These are phyloP conservation scores for Thunnus albacares DNA, from an alignment of 2,797 vertebrate species.

Conservation along the genomic window DNA sequence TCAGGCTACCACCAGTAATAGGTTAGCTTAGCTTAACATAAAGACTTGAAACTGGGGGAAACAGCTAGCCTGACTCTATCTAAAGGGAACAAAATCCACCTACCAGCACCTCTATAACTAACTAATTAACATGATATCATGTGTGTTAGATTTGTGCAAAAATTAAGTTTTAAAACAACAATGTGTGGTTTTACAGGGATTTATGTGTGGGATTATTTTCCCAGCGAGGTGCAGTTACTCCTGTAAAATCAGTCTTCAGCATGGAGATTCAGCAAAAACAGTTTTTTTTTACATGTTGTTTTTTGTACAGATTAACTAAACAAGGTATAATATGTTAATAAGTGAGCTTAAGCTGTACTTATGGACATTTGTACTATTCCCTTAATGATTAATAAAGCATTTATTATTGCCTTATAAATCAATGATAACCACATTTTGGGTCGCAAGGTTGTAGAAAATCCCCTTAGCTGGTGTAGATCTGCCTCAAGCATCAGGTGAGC, in stretches of 20 bases:
- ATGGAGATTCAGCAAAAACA: no score
- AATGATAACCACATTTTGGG: background rate
- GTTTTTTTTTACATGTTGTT: background rate
- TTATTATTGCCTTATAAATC: conserved; percentile 5
- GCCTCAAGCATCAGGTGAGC: background rate
- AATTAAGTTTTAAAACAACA: no score
- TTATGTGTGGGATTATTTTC: background rate
- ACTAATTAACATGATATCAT: no score
- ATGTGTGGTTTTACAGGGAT: no score
- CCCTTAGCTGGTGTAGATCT: background rate
- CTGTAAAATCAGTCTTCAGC: no score
- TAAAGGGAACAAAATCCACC: no score
- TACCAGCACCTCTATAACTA: no score
- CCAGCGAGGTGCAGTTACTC: background rate
- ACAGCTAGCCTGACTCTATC: no score
- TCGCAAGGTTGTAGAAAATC: background rate
- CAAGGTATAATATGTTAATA: background rate
- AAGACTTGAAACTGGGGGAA: no score
- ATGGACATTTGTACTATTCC: background rate
- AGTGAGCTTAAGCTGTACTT: background rate
- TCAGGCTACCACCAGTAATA: no score
- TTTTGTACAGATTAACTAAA: background rate
- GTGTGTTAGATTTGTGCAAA: no score
- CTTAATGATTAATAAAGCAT: background rate
- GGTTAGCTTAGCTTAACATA: no score